Percentiles rank a stretch among this genome's conserved stretches.
Conservation (phyloP, 2,113 vertebrate genomes). For the Actinemys pallida region DNA sequence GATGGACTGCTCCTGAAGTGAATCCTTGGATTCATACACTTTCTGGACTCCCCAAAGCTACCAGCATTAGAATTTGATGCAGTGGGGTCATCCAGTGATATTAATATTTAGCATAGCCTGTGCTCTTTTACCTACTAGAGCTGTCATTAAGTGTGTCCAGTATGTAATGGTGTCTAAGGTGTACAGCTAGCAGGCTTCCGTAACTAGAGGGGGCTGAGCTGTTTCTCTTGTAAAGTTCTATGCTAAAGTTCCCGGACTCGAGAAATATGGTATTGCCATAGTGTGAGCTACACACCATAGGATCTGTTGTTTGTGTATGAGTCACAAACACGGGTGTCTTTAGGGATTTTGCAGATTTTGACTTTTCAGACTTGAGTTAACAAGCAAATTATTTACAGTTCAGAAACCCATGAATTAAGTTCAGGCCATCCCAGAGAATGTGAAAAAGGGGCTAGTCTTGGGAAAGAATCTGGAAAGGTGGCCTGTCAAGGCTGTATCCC, state of each 20-base stretch:
- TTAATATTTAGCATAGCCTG: rapidly evolving
- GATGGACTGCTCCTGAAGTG: background rate
- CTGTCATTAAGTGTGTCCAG: background rate
- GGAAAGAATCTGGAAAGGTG: background rate
- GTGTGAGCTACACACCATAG: background rate
- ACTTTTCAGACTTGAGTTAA: rapidly evolving
- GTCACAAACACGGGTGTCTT: rapidly evolving
- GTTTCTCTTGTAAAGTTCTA: rapidly evolving
- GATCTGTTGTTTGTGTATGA: background rate
- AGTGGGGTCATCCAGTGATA: rapidly evolving
- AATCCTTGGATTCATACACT: rapidly evolving
- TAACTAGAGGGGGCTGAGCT: rapidly evolving
- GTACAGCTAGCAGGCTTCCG: background rate
- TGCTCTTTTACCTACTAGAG: background rate
- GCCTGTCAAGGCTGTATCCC: too few species aligned
- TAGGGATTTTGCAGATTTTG: background rate
- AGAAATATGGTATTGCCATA: rapidly evolving
- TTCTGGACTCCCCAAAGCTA: rapidly evolving
- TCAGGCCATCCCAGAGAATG: rapidly evolving
- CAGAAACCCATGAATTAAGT: background rate
- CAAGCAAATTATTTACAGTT: rapidly evolving
- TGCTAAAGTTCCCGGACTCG: rapidly evolving
- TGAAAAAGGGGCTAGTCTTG: background rate
- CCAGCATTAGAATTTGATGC: rapidly evolving
- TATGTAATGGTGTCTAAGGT: rapidly evolving